Evolutionary conservation across 2,113 vertebrate genomes (phyloP).

Genomic region (Rhinichthys klamathensis): DNA sequence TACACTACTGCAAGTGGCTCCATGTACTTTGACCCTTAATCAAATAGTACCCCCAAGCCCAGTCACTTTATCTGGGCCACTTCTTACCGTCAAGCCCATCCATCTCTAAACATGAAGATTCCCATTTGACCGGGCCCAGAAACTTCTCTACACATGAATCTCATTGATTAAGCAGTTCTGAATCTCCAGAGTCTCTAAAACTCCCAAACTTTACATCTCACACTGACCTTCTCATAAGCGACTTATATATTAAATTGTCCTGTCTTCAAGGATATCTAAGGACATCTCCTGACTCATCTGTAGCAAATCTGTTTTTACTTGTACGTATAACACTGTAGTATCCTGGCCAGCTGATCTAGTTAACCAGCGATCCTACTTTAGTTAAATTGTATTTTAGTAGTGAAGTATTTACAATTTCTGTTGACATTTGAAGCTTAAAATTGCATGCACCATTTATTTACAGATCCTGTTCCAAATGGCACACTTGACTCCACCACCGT

Average conservation of each 20-base stretch:
- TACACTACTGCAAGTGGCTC: background rate
- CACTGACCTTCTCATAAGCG: background rate
- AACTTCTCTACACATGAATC: background rate
- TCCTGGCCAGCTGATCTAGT: no score
- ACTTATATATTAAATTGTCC: background rate
- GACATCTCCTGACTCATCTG: background rate
- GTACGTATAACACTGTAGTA: background rate
- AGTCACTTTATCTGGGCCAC: background rate
- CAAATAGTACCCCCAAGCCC: background rate
- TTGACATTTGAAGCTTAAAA: background rate
- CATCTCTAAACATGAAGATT: background rate
- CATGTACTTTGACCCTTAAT: background rate
- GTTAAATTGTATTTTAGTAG: no score
- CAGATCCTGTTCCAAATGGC: background rate
- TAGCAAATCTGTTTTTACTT: background rate
- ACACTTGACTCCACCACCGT: background rate
- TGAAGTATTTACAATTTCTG: no score
- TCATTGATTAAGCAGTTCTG: background rate
- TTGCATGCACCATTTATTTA: background rate
- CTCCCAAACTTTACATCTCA: background rate
- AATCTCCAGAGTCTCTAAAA: background rate
- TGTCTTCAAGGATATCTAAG: background rate
- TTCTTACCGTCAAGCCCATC: background rate
- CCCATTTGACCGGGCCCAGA: background rate
- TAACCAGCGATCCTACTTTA: no score